phyloP scores from a whole-genome alignment of 1,140 invertebrate genomes.

The Psilanteris sp. region DNA sequence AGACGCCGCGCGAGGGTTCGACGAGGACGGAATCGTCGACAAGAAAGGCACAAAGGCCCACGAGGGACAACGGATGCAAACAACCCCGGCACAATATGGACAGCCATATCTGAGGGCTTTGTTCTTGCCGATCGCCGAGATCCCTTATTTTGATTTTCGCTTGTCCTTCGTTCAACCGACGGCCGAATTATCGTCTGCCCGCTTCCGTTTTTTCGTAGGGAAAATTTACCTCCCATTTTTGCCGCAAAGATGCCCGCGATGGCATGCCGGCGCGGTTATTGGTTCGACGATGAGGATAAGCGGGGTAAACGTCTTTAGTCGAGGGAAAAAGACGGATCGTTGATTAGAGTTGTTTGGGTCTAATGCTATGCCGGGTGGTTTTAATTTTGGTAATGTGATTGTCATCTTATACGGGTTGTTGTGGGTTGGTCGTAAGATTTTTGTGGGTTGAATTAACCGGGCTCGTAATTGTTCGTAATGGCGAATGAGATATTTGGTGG shows the following conservation, averaged over 20 bases:
- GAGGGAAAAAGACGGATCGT: no score
- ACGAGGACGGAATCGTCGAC: conserved; percentile 33
- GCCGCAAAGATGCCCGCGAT: conserved; percentile 9
- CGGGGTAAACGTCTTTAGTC: no score
- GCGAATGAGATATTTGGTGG: no score
- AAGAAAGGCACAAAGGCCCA: conserved; percentile 52
- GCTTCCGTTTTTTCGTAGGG: conserved; percentile 48
- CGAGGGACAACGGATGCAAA: conserved; percentile 56
- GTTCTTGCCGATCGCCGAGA: conserved; percentile 64
- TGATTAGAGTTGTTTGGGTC: no score
- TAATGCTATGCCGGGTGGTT: no score
- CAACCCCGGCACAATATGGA: conserved; percentile 60
- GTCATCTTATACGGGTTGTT: no score
- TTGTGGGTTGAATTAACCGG: no score
- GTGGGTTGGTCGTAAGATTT: no score
- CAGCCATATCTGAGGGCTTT: conserved; percentile 63
- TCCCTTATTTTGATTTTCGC: conserved; percentile 58
- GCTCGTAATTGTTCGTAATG: no score
- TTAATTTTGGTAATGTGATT: no score
- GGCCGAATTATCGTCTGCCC: conserved; percentile 41
- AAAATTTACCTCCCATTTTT: conserved; percentile 37
- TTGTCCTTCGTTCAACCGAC: conserved; percentile 36
- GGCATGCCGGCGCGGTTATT: no score
- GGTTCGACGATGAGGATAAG: no score
- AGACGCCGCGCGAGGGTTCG: background rate